phyloP scores from a whole-genome alignment of 2,888 invertebrate species.

The Nomada ruficornis region DNA sequence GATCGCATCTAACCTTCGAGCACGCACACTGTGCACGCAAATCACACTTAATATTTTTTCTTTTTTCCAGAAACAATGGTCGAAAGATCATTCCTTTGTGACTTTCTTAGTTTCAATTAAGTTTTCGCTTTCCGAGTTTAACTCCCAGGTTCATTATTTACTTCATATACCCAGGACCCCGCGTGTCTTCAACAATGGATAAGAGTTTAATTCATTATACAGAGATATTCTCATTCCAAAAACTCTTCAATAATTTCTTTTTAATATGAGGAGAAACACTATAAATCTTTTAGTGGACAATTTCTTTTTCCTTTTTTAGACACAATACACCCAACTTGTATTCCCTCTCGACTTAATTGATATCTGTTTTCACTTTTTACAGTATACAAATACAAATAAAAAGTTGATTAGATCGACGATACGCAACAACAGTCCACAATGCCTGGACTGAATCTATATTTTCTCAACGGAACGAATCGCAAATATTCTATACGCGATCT shows the following conservation, averaged over 20 bases:
- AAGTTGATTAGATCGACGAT: not conserved
- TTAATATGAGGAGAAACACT: too few relatives aligned
- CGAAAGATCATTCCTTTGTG: constrained; percentile 14
- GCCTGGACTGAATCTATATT: not conserved
- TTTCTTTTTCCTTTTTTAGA: too few relatives aligned
- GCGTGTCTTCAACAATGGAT: not conserved
- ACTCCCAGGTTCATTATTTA: constrained; percentile 39
- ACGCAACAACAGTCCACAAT: too few relatives aligned
- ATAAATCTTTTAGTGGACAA: not conserved
- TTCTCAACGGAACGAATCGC: not conserved
- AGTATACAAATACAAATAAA: not conserved
- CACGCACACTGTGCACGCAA: constrained; percentile 54
- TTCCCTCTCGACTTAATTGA: not conserved
- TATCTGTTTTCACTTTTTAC: not conserved
- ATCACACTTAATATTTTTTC: constrained; percentile 33
- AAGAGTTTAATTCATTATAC: constrained; percentile 1
- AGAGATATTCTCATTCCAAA: not conserved
- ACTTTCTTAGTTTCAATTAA: constrained; percentile 40
- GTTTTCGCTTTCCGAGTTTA: constrained; percentile 47
- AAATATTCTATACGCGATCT: not conserved
- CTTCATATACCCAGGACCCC: too few relatives aligned
- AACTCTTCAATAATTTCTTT: not conserved
- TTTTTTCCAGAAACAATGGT: constrained; percentile 45
- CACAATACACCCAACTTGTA: too few relatives aligned
- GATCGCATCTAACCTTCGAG: constrained; percentile 63